Evolutionary conservation across 2,888 invertebrate species (phyloP).

Genomic region (Melikaiella ostensackeni): DNA sequence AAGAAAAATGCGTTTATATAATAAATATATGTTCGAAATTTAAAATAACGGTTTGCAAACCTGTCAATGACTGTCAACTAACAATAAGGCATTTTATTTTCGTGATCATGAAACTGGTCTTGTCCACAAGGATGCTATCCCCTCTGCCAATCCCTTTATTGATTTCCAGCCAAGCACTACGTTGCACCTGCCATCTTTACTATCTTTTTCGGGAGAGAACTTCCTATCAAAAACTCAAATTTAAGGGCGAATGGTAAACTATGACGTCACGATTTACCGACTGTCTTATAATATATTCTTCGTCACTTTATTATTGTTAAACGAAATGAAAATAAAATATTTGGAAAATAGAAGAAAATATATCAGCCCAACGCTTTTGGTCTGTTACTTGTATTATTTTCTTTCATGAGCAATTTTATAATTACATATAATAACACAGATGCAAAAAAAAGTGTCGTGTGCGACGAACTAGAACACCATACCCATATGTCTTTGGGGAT

Average conservation of each 20-base stretch:
- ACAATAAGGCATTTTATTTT: constrained; percentile 61
- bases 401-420: too few species aligned
- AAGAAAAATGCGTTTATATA: background rate
- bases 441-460: too few species aligned
- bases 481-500: too few species aligned
- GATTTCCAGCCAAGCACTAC: constrained; percentile 64
- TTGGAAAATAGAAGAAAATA: too few species aligned
- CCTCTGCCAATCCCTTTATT: constrained; percentile 68
- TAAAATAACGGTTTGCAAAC: constrained; percentile 24
- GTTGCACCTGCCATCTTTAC: constrained; percentile 69
- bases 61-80: constrained; percentile 51
- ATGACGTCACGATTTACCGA: background rate
- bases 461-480: too few species aligned
- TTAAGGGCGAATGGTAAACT: background rate
- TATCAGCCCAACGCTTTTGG: too few species aligned
- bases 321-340: too few species aligned
- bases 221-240: constrained; percentile 6
- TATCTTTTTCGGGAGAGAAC: constrained; percentile 46
- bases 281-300: too few species aligned
- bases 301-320: too few species aligned
- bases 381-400: too few species aligned
- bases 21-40: background rate
- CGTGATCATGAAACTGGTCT: constrained; percentile 56
- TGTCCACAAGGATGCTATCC: constrained; percentile 58
- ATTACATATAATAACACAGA: too few species aligned